Base-by-base conservation (phyloP, 2,888 invertebrate genomes). In the Sympetrum striolatum region DNA sequence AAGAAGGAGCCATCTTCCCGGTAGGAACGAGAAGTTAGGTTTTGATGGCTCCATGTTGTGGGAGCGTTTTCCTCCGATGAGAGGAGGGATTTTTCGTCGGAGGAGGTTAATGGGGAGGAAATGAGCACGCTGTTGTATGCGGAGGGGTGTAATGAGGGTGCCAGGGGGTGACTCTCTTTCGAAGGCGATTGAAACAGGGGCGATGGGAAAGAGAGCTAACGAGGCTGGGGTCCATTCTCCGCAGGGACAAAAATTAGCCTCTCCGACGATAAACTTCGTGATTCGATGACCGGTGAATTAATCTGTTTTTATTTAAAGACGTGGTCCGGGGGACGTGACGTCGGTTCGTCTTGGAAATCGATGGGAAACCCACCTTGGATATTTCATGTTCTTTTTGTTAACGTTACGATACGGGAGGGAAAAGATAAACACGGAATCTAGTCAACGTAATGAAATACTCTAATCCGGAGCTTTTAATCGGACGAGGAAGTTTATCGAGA, bases 61-160 rank as follows among this genome's bases (percentile, higher is more conserved):
- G 64, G 10, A 25, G 64, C 5, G 25, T 22, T n/a, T 14, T 8
- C 14, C 31, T 31, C 10, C 73, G 73, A 73, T 31, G 73, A 25
- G 73, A 73, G 31, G n/a, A 53, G 53, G 73, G 73, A 25, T 31
- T 25, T 12, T 73, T 73, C 73, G 73, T 12, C 60, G 8, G 60
- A 58, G 53, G 86, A 86, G 82, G 58, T 35, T 37, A 86, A 86
- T 86, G 60, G 60, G 60, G 86, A 86, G 86, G 86, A 86, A 60
- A 86, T 86, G 86, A 86, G 64, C 64, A 64, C n/a, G 22, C 25
- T 64, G 64, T 64, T 64, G 64, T 25, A 64, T n/a, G 58, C 58
- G 58, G 60, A 31, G 60, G 86, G 58, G 31, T 22, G 80, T 80
- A 39, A 44, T 18, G 80, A 44, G 39, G 80, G 80, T 10, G 80